phyloP scores from a whole-genome alignment of 2,888 invertebrate genomes.

The Hydroisotoma schaefferi region DNA sequence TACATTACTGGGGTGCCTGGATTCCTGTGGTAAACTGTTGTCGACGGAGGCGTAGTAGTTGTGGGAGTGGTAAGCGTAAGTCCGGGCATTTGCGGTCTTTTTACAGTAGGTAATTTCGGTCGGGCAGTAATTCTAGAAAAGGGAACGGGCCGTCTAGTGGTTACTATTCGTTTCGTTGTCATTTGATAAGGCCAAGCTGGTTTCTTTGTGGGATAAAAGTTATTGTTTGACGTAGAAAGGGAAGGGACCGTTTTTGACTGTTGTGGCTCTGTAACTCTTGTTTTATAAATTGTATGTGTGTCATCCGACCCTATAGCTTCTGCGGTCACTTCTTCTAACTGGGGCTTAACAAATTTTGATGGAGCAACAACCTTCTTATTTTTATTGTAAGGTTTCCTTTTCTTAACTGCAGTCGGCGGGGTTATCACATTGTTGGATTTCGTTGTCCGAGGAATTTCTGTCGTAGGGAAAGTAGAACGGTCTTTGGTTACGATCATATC shows the following conservation, averaged over 20 bases:
- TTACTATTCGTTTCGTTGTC: conserved; percentile 22
- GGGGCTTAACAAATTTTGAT: conserved; percentile 42
- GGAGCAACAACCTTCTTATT: conserved; percentile 36
- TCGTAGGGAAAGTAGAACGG: conserved; percentile 6
- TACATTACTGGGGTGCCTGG: conserved; percentile 33
- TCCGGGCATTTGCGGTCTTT: conserved; percentile 24
- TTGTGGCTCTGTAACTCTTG: conserved; percentile 26
- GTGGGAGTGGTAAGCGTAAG: conserved; percentile 41
- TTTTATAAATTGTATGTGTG: conserved; percentile 43
- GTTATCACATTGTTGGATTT: conserved; percentile 7
- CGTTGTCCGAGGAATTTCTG: conserved; percentile 21
- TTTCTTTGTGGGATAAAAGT: conserved; percentile 31
- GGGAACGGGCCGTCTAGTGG: conserved; percentile 32
- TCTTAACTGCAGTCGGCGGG: neutral
- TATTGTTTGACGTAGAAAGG: conserved; percentile 16
- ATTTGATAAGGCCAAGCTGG: conserved; percentile 34
- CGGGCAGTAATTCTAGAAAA: conserved; percentile 31
- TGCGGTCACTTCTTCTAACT: conserved; percentile 39
- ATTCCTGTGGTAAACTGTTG: conserved; percentile 42
- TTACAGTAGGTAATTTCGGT: conserved; percentile 34
- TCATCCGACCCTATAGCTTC: conserved; percentile 37
- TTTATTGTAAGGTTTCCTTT: conserved; percentile 21
- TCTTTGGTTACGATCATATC: conserved; percentile 35
- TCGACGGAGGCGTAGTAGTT: conserved; percentile 39
- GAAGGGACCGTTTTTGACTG: conserved; percentile 32